phyloP scores from a whole-genome alignment of 1,140 invertebrate species.

The Pseudomyrmex sp. region DNA sequence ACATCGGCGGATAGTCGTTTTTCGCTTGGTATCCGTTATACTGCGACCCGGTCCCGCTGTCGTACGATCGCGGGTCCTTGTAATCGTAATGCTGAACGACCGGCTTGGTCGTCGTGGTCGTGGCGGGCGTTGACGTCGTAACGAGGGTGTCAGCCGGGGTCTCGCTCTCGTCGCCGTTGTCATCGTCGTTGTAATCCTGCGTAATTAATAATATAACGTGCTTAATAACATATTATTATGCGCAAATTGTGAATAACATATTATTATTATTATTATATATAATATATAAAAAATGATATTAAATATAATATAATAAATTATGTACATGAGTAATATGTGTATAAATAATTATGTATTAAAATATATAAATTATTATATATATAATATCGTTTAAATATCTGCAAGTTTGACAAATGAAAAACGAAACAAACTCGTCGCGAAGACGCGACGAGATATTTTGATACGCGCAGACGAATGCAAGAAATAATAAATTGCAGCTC shows the following conservation, averaged over 20 bases:
- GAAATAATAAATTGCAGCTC: neutral
- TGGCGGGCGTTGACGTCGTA: constrained; percentile 25
- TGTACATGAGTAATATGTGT: no score
- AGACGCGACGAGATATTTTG: neutral
- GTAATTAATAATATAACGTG: constrained; percentile 34
- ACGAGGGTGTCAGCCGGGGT: constrained; percentile 24
- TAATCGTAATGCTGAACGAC: constrained; percentile 64
- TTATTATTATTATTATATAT: neutral
- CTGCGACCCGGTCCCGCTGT: constrained; percentile 69
- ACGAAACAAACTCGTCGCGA: neutral
- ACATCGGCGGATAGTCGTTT: constrained; percentile 81
- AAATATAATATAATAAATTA: neutral
- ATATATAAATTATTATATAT: no score
- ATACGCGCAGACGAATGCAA: neutral
- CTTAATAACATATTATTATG: neutral
- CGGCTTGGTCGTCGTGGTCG: constrained; percentile 66
- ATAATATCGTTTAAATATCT: no score
- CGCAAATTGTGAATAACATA: neutral
- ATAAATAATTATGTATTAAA: no score
- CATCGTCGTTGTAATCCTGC: constrained; percentile 79
- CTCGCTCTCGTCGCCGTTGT: constrained; percentile 72
- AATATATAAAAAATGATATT: neutral
- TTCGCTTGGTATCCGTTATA: constrained; percentile 78
- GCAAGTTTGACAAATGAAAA: neutral
- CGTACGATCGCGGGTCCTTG: constrained; percentile 68